Evolutionary conservation across 2,888 invertebrate genomes (phyloP), one percentile per base, ranked within the genome.

Genomic region (Acheta domesticus): DNA sequence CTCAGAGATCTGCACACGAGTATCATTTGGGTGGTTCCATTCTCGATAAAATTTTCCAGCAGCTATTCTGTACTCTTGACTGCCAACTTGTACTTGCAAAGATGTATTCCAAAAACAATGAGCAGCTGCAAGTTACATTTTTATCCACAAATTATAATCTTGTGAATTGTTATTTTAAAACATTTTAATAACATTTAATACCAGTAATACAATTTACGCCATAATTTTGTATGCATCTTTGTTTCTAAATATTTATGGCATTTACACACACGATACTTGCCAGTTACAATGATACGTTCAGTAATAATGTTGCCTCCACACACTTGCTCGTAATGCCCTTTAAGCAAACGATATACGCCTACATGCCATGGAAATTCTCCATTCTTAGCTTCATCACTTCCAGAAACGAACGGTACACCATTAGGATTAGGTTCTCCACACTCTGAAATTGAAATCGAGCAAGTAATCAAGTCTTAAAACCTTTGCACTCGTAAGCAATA

Each of bases 351-450:
- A 80, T 84, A 85, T 77, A 85, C 81, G 11, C 83, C 84, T 23
- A 83, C 83, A 80, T 84, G 83, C 84, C 85, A 85, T 11, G 84
- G 84, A 79, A 85, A 85, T 73, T 83, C 81, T 0, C 83, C 84
- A 12, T 83, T 78, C 80, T 83, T 82, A 4, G 83, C 83, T 12
- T 81, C 79, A 49, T 83, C 83, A 76, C 84, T 84, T 36, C 84
- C 82, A 20, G 84, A 83, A 49, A 85, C 80, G 49, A 84, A 80
- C 8, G 83, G 83, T 77, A 83, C 83, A 48, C 84, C 84, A 19
- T 82, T 83, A 23, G 84, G 81, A 76, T 83, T 81, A 20, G 82
- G 80, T 77, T 80, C 83, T 11, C 83, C 84, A 80, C 84, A 84
- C 78, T 84, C 85, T 84, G 79, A 78, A 79, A 78, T 8, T 14